Conservation (phyloP, 2,888 invertebrate species). For the Mythimna ferrago region DNA sequence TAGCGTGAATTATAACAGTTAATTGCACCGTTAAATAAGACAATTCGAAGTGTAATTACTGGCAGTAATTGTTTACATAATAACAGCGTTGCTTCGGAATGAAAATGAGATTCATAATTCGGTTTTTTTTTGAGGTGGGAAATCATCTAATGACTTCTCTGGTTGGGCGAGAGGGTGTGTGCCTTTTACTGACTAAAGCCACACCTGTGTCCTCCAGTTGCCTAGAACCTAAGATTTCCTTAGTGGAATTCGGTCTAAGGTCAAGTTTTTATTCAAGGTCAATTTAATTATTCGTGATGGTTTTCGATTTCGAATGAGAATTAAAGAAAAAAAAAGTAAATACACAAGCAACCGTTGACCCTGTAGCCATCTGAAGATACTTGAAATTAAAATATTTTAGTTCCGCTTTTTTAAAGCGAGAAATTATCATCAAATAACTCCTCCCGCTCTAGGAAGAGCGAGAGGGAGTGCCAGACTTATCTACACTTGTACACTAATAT, state of each 20-base stretch:
- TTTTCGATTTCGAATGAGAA: not conserved
- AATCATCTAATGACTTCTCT: too few species aligned
- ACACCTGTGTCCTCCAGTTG: too few species aligned
- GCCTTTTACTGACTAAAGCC: too few species aligned
- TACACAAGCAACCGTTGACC: not conserved
- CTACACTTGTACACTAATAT: too few species aligned
- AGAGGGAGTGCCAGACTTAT: too few species aligned
- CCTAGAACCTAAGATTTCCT: too few species aligned
- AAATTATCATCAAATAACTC: too few species aligned
- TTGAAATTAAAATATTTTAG: not conserved
- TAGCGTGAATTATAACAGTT: conserved; percentile 23
- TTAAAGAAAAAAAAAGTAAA: not conserved
- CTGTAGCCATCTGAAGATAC: not conserved
- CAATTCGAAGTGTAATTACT: conserved; percentile 12
- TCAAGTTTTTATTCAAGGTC: not conserved
- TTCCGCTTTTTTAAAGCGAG: too few species aligned
- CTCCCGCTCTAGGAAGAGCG: too few species aligned
- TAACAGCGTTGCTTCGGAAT: conserved; percentile 1
- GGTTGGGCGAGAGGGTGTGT: too few species aligned
- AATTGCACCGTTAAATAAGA: conserved; percentile 32
- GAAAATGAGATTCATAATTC: conserved; percentile 8
- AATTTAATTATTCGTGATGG: not conserved
- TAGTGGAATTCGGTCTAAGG: too few species aligned
- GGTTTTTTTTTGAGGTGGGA: too few species aligned
- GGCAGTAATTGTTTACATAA: conserved; percentile 13